Evolutionary conservation across 2,888 invertebrate genomes (phyloP), one percentile per base, ranked within the genome.

Genomic region (Ariolimax columbianus): DNA sequence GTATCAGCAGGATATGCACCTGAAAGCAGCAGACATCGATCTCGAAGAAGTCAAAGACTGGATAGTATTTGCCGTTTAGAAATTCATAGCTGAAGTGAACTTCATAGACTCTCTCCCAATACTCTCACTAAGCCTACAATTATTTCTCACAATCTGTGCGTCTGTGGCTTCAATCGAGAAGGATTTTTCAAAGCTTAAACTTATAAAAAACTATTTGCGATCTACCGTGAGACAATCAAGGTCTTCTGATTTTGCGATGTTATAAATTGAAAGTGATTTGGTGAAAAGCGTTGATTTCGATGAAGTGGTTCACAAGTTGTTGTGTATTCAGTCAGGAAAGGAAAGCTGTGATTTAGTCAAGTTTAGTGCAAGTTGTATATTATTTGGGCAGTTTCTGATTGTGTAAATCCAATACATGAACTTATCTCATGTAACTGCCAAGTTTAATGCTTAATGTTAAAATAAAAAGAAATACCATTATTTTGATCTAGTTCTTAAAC

Each of bases 21-120:
- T 68, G 68, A 68, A 68, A 30, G 68, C 68, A 68, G 68, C 68
- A 68, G 33, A 68, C 4, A 68, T 68, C 36, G 36, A 36, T 68
- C 9, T 68, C 14, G 36, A 68, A 33, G 36, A 68, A 68, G 68
- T 36, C 33, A 68, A 68, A 68, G 68, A 68, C 36, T 68, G 68
- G 68, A 7, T 23, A 68, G 36, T 36, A 68, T 68, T 68, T 14
- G 68, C 33, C 36, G 30, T 68, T 68, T 36, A 36, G 3, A 36
- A 14, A 68, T 68, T 68, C 68, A 68, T 36, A 68, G 33, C 36
- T 68, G 68, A 36, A 33, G 33, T 33, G 68, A 11, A 68, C 36
- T 68, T 68, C 36, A 11, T 36, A 36, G 33, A 68, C 33, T 68
- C 68, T 68, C 66, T 68, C 68, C 68, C 26, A 68, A 30, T 7